These are phyloP conservation scores for Eurosta solidaginis DNA, from an alignment of 1,140 invertebrate species.

Conservation along the genomic window DNA sequence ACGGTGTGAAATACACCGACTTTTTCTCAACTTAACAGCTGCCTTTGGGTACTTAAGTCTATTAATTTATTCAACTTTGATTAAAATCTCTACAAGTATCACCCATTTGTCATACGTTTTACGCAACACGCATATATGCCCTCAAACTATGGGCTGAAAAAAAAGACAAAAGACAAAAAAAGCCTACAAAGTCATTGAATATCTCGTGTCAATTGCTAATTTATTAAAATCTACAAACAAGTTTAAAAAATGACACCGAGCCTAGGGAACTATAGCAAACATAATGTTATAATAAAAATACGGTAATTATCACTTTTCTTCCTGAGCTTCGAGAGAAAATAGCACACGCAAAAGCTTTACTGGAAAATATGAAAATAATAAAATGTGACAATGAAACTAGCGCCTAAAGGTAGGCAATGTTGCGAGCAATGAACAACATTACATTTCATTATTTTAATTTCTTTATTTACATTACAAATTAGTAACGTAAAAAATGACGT, in stretches of 20 bases:
- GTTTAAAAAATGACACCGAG: neutral
- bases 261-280: neutral
- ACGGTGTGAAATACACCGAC: too few relatives aligned
- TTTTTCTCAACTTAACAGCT: too few relatives aligned
- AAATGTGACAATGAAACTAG: neutral
- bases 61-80: too few relatives aligned
- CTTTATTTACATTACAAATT: constrained; percentile 27
- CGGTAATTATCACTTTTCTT: constrained; percentile 32
- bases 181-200: neutral
- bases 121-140: too few relatives aligned
- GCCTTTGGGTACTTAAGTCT: too few relatives aligned
- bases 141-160: too few relatives aligned
- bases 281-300: constrained; percentile 17
- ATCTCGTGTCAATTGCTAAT: constrained; percentile 6
- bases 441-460: constrained; percentile 30
- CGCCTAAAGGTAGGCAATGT: constrained; percentile 11
- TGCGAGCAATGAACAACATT: neutral
- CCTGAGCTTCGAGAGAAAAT: neutral
- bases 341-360: constrained; percentile 10
- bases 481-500: neutral
- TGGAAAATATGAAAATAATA: neutral
- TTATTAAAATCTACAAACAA: constrained; percentile 3
- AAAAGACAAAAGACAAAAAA: neutral
- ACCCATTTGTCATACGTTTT: too few relatives aligned
- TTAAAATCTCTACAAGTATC: too few relatives aligned